Conservation (phyloP, 2,113 vertebrate genomes). For the Protomyctophum bolini region DNA sequence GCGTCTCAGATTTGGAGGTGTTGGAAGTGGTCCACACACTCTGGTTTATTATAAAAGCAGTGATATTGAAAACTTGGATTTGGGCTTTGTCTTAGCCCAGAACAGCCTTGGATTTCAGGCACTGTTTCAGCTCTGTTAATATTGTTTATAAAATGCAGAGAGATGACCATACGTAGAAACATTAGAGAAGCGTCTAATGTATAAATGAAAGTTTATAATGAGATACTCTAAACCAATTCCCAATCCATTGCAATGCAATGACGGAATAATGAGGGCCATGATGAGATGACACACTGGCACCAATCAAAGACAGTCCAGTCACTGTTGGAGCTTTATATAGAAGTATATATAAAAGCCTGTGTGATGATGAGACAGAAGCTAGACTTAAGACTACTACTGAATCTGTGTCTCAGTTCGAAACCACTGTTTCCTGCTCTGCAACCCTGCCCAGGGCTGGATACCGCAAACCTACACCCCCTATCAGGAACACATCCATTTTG, state of each 20-base stretch:
- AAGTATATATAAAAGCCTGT: conserved; percentile 51
- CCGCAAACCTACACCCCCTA: background rate
- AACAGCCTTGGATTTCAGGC: background rate
- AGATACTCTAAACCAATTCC: conserved; percentile 7
- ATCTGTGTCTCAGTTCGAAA: conserved; percentile 61
- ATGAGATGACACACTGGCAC: background rate
- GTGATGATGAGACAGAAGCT: conserved; percentile 19
- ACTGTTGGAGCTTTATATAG: conserved; percentile 6
- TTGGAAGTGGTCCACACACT: background rate
- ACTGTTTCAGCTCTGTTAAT: background rate
- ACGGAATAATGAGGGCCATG: background rate
- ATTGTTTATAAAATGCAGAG: background rate
- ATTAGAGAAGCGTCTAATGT: background rate
- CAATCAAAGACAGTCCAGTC: background rate
- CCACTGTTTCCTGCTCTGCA: conserved; percentile 47
- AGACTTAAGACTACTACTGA: conserved; percentile 61
- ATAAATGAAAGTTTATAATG: background rate
- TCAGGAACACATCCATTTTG: conserved; percentile 22
- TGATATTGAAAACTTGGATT: background rate
- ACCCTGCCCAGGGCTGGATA: background rate
- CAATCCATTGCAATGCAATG: conserved; percentile 3
- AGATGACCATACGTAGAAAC: background rate
- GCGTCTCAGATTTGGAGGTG: background rate
- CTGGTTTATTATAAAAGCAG: background rate
- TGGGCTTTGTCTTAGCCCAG: background rate